phyloP scores from a whole-genome alignment of 2,113 vertebrate species.

The Phrynosoma blainvillii region DNA sequence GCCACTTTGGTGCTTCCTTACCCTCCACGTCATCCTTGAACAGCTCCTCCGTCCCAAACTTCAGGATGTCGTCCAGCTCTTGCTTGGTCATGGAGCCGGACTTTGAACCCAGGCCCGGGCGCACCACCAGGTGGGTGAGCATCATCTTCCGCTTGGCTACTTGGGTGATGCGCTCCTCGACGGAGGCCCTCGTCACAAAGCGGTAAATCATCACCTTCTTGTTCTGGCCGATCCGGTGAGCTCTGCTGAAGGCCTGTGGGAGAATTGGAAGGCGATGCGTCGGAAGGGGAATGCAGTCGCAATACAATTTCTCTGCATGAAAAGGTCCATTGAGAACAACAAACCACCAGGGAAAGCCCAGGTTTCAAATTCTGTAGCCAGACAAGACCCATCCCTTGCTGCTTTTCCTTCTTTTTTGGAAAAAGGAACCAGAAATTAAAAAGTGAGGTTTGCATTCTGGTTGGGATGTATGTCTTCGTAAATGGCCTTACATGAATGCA shows the following conservation, averaged over 20 bases:
- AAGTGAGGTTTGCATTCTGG: too few relatives aligned
- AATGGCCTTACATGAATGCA: too few relatives aligned
- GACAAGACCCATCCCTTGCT: too few relatives aligned
- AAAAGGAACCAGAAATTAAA: too few relatives aligned
- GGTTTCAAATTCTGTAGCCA: too few relatives aligned
- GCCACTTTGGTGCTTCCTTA: constrained; percentile 23
- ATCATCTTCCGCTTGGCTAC: constrained; percentile 99
- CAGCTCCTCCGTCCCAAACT: constrained; percentile 97
- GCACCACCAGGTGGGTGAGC: constrained; percentile 96
- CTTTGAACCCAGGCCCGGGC: constrained; percentile 96
- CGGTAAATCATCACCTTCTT: constrained; percentile 99
- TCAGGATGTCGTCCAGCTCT: constrained; percentile 97
- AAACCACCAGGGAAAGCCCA: too few relatives aligned
- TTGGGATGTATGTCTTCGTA: too few relatives aligned
- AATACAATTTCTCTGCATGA: too few relatives aligned
- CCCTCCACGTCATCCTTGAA: constrained; percentile 98
- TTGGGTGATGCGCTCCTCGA: constrained; percentile 98
- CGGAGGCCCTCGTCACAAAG: constrained; percentile 94
- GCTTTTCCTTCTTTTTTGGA: too few relatives aligned
- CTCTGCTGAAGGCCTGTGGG: constrained; percentile 93
- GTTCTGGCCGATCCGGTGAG: constrained; percentile 96
- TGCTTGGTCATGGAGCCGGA: constrained; percentile 98
- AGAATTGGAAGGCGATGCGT: fast-evolving
- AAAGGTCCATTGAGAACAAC: too few relatives aligned
- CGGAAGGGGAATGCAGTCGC: too few relatives aligned